Percentiles rank a stretch among this genome's conserved stretches.
These are phyloP conservation scores for Eulemur mongoz DNA, from an alignment of 2,797 vertebrate species.

Conservation along the genomic window DNA sequence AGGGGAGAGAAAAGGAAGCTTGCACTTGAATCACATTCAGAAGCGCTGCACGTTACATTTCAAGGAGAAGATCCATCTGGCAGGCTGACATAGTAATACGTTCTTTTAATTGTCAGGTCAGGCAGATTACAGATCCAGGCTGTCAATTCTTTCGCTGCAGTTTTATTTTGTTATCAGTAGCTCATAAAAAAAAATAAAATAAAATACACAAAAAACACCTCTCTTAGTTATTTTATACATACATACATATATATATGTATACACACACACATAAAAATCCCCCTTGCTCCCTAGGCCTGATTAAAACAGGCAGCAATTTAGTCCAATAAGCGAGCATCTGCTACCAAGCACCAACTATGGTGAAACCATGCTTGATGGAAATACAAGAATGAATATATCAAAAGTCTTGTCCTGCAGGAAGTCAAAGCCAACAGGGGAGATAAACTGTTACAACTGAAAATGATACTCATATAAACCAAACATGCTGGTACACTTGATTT, in stretches of 20 bases:
- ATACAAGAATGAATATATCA: neutral
- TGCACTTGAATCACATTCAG: conserved; percentile 76
- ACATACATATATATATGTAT: too few relatives aligned
- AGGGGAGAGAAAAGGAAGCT: conserved; percentile 77
- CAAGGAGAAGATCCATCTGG: conserved; percentile 85
- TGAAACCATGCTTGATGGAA: neutral
- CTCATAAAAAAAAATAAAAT: conserved; percentile 14
- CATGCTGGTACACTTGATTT: neutral
- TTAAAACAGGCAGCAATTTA: neutral
- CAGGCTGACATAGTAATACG: conserved; percentile 83
- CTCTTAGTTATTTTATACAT: neutral
- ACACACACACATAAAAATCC: neutral
- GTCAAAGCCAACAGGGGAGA: neutral
- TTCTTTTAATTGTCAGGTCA: conserved; percentile 87
- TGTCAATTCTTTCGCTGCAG: conserved; percentile 79
- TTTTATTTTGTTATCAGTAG: conserved; percentile 69
- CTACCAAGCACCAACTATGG: neutral
- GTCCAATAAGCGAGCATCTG: neutral
- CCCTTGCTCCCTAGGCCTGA: neutral
- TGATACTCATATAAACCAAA: neutral
- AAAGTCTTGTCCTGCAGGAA: neutral
- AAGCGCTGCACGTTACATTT: conserved; percentile 77
- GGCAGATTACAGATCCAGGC: conserved; percentile 80
- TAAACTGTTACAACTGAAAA: neutral
- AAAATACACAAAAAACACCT: neutral